Evolutionary conservation across 2,797 vertebrate species (phyloP).

Genomic region (Podarcis lilfordi): DNA sequence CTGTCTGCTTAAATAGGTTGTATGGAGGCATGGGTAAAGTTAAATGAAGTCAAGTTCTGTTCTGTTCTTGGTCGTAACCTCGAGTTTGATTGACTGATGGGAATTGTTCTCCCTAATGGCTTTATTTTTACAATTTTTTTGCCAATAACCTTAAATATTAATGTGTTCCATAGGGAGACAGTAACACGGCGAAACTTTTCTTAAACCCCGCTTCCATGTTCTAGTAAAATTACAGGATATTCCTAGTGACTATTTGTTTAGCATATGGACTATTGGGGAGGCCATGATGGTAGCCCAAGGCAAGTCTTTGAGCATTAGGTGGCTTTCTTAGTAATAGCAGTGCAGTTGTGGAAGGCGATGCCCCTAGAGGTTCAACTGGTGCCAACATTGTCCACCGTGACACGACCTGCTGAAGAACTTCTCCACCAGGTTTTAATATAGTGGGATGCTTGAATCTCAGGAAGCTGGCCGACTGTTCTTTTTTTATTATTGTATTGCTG

Average conservation of each 20-base stretch:
- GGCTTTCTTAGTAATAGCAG: too few species aligned
- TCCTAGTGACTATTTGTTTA: not conserved
- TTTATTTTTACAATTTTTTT: not conserved
- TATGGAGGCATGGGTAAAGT: not conserved
- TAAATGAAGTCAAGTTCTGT: conserved; percentile 30
- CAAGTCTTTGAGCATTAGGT: too few species aligned
- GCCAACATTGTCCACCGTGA: too few species aligned
- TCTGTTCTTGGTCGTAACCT: conserved; percentile 2
- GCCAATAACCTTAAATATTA: not conserved
- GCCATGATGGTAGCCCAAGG: too few species aligned
- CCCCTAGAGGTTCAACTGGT: too few species aligned
- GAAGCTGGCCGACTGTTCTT: too few species aligned
- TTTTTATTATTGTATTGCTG: too few species aligned
- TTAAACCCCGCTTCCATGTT: not conserved
- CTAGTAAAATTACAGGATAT: not conserved
- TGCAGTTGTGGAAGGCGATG: too few species aligned
- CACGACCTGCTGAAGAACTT: too few species aligned
- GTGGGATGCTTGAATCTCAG: not conserved
- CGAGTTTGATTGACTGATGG: not conserved
- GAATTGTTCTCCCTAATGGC: not conserved
- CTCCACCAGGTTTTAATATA: not conserved
- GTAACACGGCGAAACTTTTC: not conserved
- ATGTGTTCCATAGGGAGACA: not conserved
- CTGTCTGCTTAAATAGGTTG: not conserved
- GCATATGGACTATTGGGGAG: not conserved